Evolutionary conservation across 2,888 invertebrate species (phyloP).

Genomic region (Oscheius sp.): DNA sequence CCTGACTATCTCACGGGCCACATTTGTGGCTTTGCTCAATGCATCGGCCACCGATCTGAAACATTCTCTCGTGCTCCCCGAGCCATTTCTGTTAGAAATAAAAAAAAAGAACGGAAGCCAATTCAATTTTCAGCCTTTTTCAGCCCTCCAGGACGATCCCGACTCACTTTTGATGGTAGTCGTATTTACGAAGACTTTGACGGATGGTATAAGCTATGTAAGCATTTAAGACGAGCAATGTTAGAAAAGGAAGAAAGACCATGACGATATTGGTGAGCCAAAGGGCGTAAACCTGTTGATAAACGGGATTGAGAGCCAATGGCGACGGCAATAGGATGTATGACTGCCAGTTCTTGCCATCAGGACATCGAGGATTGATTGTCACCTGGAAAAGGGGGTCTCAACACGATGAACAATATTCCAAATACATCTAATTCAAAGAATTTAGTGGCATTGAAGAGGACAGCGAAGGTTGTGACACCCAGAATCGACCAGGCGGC

Average conservation of each 20-base stretch:
- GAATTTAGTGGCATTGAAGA: conserved; percentile 71
- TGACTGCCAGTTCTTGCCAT: conserved; percentile 64
- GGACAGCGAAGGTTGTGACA: conserved; percentile 67
- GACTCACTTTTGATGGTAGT: conserved; percentile 50
- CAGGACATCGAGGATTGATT: conserved; percentile 60
- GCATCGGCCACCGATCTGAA: conserved; percentile 55
- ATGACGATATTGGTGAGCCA: conserved; percentile 94
- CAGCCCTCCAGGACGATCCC: too few relatives aligned
- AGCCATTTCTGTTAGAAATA: not conserved
- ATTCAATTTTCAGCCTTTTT: not conserved
- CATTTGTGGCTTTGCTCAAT: conserved; percentile 45
- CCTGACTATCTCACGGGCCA: conserved; percentile 56
- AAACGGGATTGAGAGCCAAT: conserved; percentile 58
- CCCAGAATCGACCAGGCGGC: conserved; percentile 65
- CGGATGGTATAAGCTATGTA: conserved; percentile 91
- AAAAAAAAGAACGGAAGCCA: not conserved
- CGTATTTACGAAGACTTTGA: conserved; percentile 86
- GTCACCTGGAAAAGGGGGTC: conserved; percentile 48
- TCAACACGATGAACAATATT: not conserved
- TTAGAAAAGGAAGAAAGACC: conserved; percentile 90
- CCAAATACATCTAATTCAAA: conserved; percentile 67
- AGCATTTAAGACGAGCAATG: conserved; percentile 86
- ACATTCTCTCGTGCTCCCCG: conserved; percentile 10
- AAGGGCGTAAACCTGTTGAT: conserved; percentile 83
- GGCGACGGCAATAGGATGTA: conserved; percentile 60